Evolutionary conservation across 1,140 invertebrate genomes (phyloP).

Genomic region (Drosophila orena): DNA sequence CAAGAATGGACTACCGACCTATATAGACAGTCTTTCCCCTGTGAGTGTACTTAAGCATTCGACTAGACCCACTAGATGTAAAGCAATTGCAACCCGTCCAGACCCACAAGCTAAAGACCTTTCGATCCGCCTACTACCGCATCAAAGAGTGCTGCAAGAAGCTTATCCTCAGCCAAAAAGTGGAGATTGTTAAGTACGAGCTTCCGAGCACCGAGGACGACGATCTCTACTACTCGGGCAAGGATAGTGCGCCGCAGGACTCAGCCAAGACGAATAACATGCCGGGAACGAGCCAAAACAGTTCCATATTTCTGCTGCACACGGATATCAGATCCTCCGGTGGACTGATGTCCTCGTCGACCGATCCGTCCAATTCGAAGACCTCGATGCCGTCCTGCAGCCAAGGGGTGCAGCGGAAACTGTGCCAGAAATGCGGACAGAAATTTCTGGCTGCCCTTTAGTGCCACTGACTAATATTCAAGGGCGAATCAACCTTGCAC

Average conservation of each 20-base stretch:
- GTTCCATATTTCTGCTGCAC: neutral
- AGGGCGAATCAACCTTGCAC: neutral
- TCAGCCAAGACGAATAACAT: neutral
- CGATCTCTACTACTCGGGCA: neutral
- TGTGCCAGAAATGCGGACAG: conserved; percentile 57
- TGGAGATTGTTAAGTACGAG: conserved; percentile 55
- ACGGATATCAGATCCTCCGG: conserved; percentile 10
- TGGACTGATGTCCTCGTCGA: neutral
- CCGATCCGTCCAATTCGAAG: neutral
- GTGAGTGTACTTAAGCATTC: conserved; percentile 12
- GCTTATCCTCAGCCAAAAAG: conserved; percentile 55
- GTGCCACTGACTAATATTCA: neutral
- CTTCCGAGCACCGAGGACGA: conserved; percentile 64
- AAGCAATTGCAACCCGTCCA: neutral
- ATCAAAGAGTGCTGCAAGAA: conserved; percentile 72
- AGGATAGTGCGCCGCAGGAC: neutral
- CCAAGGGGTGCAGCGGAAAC: conserved; percentile 14
- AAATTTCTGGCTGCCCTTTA: conserved; percentile 50
- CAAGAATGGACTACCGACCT: neutral
- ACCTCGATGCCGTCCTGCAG: neutral
- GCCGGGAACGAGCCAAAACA: neutral
- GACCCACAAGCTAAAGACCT: conserved; percentile 49
- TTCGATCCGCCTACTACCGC: conserved; percentile 58
- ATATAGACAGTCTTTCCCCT: conserved; percentile 33
- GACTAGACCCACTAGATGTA: too few species aligned